Evolutionary conservation across 2,797 vertebrate genomes (phyloP).

Genomic region (Lithobates pipiens): DNA sequence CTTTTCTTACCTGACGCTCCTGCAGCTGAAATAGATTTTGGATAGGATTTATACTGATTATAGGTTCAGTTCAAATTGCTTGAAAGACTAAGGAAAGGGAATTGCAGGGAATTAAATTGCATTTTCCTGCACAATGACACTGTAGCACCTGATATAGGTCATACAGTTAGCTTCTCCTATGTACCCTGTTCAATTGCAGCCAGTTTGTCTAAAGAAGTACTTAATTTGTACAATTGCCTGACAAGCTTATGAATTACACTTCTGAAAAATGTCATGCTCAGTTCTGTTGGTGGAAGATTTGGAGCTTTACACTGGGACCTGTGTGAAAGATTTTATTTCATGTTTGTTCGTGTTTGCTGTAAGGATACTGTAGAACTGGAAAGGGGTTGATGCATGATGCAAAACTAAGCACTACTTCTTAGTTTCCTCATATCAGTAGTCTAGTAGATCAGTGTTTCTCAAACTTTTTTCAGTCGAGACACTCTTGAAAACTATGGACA

Average conservation of each 20-base stretch:
- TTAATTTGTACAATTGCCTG: conserved; percentile 10
- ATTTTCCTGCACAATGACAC: conserved; percentile 48
- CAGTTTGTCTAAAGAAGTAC: conserved; percentile 23
- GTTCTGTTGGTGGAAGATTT: neutral
- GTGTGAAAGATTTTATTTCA: neutral
- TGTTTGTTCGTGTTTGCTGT: neutral
- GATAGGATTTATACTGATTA: conserved; percentile 58
- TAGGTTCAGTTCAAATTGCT: conserved; percentile 58
- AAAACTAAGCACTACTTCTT: too few relatives aligned
- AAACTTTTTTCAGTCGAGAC: too few relatives aligned
- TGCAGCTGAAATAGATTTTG: conserved; percentile 58
- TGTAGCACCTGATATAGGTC: conserved; percentile 54
- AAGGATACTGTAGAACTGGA: too few relatives aligned
- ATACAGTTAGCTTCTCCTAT: conserved; percentile 22
- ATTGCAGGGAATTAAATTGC: conserved; percentile 53
- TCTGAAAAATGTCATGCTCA: neutral
- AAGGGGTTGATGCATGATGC: too few relatives aligned
- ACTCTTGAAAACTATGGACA: too few relatives aligned
- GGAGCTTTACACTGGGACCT: neutral
- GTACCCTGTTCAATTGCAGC: conserved; percentile 27
- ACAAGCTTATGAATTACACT: conserved; percentile 1
- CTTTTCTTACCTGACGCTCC: conserved; percentile 51
- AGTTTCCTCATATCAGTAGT: too few relatives aligned
- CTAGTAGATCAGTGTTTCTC: too few relatives aligned
- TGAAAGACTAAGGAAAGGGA: conserved; percentile 50